Evolutionary conservation across 1,140 invertebrate species (phyloP).

Genomic region (Riptortus pedestris): DNA sequence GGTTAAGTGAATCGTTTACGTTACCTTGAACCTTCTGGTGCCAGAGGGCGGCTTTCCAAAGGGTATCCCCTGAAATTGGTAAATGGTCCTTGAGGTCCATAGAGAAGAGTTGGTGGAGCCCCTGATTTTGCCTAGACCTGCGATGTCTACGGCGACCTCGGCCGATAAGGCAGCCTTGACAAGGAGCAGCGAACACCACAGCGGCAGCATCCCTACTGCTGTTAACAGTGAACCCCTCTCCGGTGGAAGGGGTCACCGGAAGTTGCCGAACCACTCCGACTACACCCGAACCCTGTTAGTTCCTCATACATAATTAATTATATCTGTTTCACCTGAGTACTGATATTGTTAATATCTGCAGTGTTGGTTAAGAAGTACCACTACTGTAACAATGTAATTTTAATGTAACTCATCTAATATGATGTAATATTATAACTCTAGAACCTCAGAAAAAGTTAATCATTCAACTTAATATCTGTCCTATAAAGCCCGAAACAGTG

Average conservation of each 20-base stretch:
- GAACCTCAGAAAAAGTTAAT: too few species aligned
- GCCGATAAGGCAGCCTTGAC: not conserved
- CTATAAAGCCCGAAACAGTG: too few species aligned
- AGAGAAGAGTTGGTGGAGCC: conserved; percentile 23
- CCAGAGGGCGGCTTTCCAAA: conserved; percentile 39
- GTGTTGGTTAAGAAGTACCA: not conserved
- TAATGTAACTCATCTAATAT: too few species aligned
- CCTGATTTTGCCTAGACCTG: conserved; percentile 19
- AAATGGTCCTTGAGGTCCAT: conserved; percentile 30
- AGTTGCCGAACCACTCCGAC: not conserved
- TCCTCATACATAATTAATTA: too few species aligned
- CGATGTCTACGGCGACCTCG: not conserved
- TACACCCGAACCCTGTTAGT: too few species aligned
- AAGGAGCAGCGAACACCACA: not conserved
- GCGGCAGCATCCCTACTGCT: conserved; percentile 7
- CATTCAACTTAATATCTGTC: too few species aligned
- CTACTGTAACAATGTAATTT: not conserved
- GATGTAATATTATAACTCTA: too few species aligned
- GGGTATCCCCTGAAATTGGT: conserved; percentile 38
- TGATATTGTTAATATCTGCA: not conserved
- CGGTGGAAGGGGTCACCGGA: not conserved
- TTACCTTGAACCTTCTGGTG: conserved; percentile 37
- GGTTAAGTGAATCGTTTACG: too few species aligned
- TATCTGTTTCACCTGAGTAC: too few species aligned
- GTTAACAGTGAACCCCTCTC: not conserved